phyloP scores from a whole-genome alignment of 2,113 vertebrate genomes.

The Percina caprodes region DNA sequence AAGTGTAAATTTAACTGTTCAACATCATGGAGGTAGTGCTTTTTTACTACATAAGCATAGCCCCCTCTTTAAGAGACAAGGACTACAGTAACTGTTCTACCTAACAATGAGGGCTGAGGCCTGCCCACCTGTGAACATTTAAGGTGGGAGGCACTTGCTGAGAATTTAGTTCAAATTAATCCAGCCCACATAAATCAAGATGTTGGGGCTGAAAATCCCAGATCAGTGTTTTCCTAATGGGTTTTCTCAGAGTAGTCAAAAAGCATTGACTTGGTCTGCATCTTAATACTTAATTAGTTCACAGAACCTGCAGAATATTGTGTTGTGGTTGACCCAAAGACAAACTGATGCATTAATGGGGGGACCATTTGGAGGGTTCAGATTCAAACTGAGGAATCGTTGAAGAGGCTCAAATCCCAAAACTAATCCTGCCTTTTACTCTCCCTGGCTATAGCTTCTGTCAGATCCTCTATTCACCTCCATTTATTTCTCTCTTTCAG shows the following conservation, averaged over 20 bases:
- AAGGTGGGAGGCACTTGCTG: background rate
- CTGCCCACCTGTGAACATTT: slow-evolving; percentile 21
- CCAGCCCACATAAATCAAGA: slow-evolving; percentile 8
- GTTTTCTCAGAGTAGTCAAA: slow-evolving; percentile 18
- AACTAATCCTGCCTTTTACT: slow-evolving; percentile 57
- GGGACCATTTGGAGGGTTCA: slow-evolving; percentile 2
- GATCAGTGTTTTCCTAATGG: slow-evolving; percentile 28
- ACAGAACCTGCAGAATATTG: slow-evolving; percentile 33
- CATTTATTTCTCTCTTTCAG: slow-evolving; percentile 24
- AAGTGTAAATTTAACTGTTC: background rate
- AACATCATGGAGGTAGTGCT: background rate
- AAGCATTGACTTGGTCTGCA: background rate
- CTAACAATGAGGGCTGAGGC: background rate
- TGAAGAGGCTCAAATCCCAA: no score
- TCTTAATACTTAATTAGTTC: slow-evolving; percentile 38
- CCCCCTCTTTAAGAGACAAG: background rate
- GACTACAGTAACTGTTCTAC: background rate
- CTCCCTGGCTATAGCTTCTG: slow-evolving; percentile 29
- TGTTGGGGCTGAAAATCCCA: slow-evolving; percentile 20
- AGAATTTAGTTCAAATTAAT: slow-evolving; percentile 43
- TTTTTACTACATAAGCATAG: background rate
- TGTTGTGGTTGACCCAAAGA: slow-evolving; percentile 7
- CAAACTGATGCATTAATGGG: slow-evolving; percentile 6
- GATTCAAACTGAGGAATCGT: slow-evolving; percentile 51
- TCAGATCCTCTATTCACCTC: slow-evolving; percentile 47